phyloP scores from a whole-genome alignment of 2,888 invertebrate genomes.

The Drosophila longiperda region DNA sequence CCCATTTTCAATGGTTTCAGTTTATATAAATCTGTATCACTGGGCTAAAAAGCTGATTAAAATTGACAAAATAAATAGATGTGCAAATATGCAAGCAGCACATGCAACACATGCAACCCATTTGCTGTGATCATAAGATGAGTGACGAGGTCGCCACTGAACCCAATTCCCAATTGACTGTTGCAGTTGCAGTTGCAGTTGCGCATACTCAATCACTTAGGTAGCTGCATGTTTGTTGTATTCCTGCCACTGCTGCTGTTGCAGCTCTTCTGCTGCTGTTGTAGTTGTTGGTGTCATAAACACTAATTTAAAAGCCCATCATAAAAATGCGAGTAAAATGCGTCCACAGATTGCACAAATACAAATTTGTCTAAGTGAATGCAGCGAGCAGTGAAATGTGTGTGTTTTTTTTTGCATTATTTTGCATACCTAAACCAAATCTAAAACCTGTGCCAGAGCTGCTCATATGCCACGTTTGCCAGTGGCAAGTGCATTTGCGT shows the following conservation, averaged over 20 bases:
- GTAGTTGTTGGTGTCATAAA: slow-evolving; percentile 34
- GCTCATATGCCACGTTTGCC: slow-evolving; percentile 64
- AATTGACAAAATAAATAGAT: slow-evolving; percentile 9
- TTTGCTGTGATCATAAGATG: slow-evolving; percentile 19
- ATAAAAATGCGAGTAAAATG: slow-evolving; percentile 44
- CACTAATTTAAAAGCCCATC: slow-evolving; percentile 61
- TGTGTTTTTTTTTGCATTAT: slow-evolving; percentile 50
- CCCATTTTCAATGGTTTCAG: too few species aligned
- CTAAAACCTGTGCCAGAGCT: slow-evolving; percentile 37
- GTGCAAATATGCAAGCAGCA: background rate
- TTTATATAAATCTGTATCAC: background rate
- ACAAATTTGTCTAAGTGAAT: slow-evolving; percentile 63
- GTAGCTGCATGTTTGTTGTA: background rate
- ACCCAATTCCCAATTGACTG: slow-evolving; percentile 25
- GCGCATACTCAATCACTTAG: slow-evolving; percentile 55
- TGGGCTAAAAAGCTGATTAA: background rate
- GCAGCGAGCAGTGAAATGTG: slow-evolving; percentile 61
- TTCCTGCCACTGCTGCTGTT: background rate
- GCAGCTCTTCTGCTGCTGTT: slow-evolving; percentile 18
- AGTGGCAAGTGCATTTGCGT: slow-evolving; percentile 21
- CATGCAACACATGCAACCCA: background rate
- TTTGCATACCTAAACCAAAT: slow-evolving; percentile 55
- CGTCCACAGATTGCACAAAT: slow-evolving; percentile 43
- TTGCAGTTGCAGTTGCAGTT: slow-evolving; percentile 27
- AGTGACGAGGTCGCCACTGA: background rate